Base-by-base conservation (phyloP, 2,888 invertebrate species). In the Lasioglossum zephyrum region DNA sequence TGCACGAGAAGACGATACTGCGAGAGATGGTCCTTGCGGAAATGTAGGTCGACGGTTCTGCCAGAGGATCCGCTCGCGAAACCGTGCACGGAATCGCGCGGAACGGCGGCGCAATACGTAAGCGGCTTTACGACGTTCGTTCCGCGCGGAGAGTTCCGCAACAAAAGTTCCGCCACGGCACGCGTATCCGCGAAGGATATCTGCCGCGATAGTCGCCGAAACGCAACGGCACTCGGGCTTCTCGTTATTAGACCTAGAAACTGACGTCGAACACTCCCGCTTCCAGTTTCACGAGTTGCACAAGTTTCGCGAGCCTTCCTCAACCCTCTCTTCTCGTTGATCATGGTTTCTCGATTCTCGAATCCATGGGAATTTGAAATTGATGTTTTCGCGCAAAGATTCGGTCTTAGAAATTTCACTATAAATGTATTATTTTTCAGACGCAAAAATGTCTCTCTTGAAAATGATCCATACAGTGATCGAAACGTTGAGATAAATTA, bases 51-150 rank as follows among this genome's bases (percentile, higher is more conserved):
- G 60, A 60, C 26, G 26, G 13, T 60, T 60, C 26, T 60, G 60
- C 13, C 60, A 60, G 60, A 60, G 26, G 60, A 26, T 60, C 60
- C 60, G 60, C 60, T 60, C 4, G 60, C 26, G n/a, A n/a, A 13
- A 60, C 13, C 26, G 26, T 60, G 60, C 39, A 69, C 69, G 69
- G n/a, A 41, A 41, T 41, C 69, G 69, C 39, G 36, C 69, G 8
- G 39, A 39, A 22, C 18, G 18, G 39, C 69, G 36, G 69, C 63
- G 36, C 63, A 66, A 66, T 66, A 66, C 63, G 63, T 75, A 75
- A 75, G 57, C 74, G 74, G 57, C 74, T 75, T 75, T 75, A 66
- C 63, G 31, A 75, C 75, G 75, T 26, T 26, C 39, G 26, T 77
- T 49, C 47, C 41, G n/a, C 78, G 36, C n/a, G n/a, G 63, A 41